Evolutionary conservation across 2,888 invertebrate genomes (phyloP).

Genomic region (Adineta ricciae): DNA sequence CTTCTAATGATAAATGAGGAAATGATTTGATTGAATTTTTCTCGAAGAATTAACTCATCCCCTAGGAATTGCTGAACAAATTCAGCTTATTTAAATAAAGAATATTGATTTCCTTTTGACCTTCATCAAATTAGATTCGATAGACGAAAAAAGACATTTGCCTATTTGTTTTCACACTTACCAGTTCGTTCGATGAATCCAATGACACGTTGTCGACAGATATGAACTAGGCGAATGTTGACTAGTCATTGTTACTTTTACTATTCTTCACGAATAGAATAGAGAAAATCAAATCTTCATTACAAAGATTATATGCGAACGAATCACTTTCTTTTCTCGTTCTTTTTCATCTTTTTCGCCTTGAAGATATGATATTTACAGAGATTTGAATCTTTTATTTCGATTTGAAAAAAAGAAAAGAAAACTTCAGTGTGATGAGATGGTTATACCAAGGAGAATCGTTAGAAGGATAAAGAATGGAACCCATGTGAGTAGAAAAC

Average conservation of each 20-base stretch:
- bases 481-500: slow-evolving; percentile 71
- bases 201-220: neutral
- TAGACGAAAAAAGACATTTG: neutral
- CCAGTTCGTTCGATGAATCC: neutral
- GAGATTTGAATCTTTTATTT: neutral
- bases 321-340: no score
- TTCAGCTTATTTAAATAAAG: neutral
- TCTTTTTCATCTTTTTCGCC: neutral
- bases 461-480: slow-evolving; percentile 57
- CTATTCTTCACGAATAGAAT: no score
- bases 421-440: no score
- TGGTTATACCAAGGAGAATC: slow-evolving; percentile 35
- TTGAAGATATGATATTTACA: neutral
- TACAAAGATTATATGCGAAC: no score
- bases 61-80: neutral
- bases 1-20: neutral
- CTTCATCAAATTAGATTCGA: neutral
- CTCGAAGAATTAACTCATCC: no score
- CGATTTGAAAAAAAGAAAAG: no score
- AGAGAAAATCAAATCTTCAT: no score
- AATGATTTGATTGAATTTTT: neutral
- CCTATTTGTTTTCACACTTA: neutral
- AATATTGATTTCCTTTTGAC: neutral
- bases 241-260: neutral
- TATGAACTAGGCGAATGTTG: neutral